Percentiles rank a stretch among this genome's conserved stretches.
Evolutionary conservation across 2,888 invertebrate species (phyloP).

Genomic region (Amiota mariae): DNA sequence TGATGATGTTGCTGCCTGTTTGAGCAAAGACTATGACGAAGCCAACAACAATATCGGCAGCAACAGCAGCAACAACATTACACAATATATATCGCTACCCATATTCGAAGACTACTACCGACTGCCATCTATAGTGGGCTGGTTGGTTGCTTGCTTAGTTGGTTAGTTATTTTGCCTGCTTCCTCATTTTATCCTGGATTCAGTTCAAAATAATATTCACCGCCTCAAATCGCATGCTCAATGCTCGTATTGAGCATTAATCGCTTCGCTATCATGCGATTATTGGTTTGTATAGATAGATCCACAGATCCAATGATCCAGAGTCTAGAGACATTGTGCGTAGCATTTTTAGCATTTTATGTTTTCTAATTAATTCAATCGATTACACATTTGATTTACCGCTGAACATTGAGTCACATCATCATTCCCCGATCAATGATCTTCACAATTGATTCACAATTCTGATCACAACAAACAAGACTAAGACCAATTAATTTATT

Average conservation of each 20-base stretch:
- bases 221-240: conserved; percentile 53
- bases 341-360: conserved; percentile 53
- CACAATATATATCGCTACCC: conserved; percentile 58
- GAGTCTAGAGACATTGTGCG: conserved; percentile 18
- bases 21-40: conserved; percentile 4
- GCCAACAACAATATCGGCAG: not conserved
- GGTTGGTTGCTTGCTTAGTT: conserved; percentile 38
- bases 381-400: conserved; percentile 70
- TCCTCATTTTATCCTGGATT: not conserved
- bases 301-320: no score
- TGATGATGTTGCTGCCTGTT: conserved; percentile 29
- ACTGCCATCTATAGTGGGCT: conserved; percentile 19
- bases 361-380: conserved; percentile 70
- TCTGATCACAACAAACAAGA: no score
- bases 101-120: conserved; percentile 48
- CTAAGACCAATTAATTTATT: no score
- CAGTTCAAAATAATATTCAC: no score
- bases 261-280: conserved; percentile 58
- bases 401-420: conserved; percentile 48
- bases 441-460: not conserved
- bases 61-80: conserved; percentile 56
- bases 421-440: conserved; percentile 25
- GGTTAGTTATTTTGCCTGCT: not conserved
- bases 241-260: conserved; percentile 57
- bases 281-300: conserved; percentile 30